Evolutionary conservation across 2,113 vertebrate genomes (phyloP).

Genomic region (Garra rufa): DNA sequence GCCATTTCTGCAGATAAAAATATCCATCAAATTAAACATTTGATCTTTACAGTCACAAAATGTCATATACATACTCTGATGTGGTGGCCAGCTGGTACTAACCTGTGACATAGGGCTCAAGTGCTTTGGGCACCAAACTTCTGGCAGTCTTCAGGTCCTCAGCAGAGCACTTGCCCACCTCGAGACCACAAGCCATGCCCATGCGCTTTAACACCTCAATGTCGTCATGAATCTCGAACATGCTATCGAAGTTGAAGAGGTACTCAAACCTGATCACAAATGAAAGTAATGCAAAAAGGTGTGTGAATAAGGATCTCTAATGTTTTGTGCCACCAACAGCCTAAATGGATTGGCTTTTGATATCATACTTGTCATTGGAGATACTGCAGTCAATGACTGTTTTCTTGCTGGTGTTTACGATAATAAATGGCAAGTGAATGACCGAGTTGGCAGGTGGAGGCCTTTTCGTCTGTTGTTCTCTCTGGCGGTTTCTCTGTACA

Average conservation of each 20-base stretch:
- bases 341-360: neutral
- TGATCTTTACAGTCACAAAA: neutral
- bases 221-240: conserved; percentile 99
- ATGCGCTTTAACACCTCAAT: conserved; percentile 98
- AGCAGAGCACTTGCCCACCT: conserved; percentile 92
- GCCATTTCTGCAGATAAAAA: conserved; percentile 88
- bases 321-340: neutral
- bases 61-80: neutral
- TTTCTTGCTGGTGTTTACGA: conserved; percentile 99
- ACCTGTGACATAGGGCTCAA: conserved; percentile 99
- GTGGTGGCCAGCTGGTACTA: conserved; percentile 43
- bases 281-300: neutral
- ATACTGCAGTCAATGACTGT: conserved; percentile 99
- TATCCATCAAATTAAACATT: neutral
- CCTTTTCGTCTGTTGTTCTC: conserved; percentile 89
- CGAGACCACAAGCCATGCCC: conserved; percentile 98
- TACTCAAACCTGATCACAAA: conserved; percentile 89
- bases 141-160: conserved; percentile 92
- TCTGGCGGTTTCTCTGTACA: conserved; percentile 93
- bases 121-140: conserved; percentile 93
- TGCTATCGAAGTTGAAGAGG: conserved; percentile 99
- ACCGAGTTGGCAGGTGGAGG: conserved; percentile 93
- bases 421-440: conserved; percentile 97
- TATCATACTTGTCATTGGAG: conserved; percentile 94
- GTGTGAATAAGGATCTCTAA: neutral